phyloP scores from a whole-genome alignment of 2,888 invertebrate genomes.

The Ennomos quercinarius region DNA sequence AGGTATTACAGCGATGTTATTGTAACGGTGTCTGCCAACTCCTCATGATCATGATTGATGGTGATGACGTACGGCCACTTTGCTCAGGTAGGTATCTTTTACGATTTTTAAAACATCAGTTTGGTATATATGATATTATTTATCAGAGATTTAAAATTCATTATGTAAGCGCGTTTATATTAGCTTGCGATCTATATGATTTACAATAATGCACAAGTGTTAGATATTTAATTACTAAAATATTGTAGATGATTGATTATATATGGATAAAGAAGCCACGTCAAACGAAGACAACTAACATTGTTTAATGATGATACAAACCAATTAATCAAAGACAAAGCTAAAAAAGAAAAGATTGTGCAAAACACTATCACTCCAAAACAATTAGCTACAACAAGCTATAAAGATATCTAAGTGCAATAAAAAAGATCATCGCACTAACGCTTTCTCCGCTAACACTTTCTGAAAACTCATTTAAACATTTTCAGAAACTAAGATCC shows the following conservation, averaged over 20 bases:
- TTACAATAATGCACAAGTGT: too few species aligned
- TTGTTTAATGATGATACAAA: background rate
- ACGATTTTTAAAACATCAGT: slow-evolving; percentile 3
- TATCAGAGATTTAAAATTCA: slow-evolving; percentile 2
- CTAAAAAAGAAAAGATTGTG: slow-evolving; percentile 17
- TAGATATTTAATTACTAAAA: too few species aligned
- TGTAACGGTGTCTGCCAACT: slow-evolving; percentile 34
- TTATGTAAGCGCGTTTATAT: background rate
- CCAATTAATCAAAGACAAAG: slow-evolving; percentile 2
- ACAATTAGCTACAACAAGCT: slow-evolving; percentile 15
- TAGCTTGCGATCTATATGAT: too few species aligned
- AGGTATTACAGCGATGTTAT: slow-evolving; percentile 31
- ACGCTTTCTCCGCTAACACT: too few species aligned
- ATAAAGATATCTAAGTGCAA: slow-evolving; percentile 6
- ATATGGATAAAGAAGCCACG: too few species aligned
- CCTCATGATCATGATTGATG: slow-evolving; percentile 39
- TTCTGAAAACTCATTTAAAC: slow-evolving; percentile 41
- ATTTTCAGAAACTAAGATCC: slow-evolving; percentile 44
- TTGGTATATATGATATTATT: slow-evolving; percentile 14
- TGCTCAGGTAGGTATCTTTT: slow-evolving; percentile 32
- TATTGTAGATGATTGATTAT: too few species aligned
- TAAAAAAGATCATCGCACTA: slow-evolving; percentile 25
- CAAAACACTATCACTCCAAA: slow-evolving; percentile 17
- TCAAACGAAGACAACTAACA: background rate
- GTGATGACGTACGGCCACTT: slow-evolving; percentile 27